Percentiles rank a stretch among this genome's conserved stretches.
Evolutionary conservation across 1,140 invertebrate species (phyloP).

Genomic region (Cataglyphis hispanica): DNA sequence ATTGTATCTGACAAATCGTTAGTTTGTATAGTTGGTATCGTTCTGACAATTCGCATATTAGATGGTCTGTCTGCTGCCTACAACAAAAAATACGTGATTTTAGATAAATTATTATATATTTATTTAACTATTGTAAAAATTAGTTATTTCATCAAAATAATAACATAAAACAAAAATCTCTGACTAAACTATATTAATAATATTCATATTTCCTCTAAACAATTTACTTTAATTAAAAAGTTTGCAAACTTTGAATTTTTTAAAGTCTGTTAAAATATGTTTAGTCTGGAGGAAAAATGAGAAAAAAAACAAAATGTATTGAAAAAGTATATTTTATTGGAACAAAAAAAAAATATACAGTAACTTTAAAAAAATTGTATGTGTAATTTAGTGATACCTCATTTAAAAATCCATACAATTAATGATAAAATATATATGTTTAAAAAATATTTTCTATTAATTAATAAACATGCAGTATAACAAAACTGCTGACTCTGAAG

Average conservation of each 20-base stretch:
- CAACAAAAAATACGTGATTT: constrained; percentile 63
- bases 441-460: constrained; percentile 34
- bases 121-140: background rate
- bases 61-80: constrained; percentile 74
- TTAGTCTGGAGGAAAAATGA: constrained; percentile 60
- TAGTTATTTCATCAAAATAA: background rate
- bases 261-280: background rate
- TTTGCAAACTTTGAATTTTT: background rate
- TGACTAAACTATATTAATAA: no score
- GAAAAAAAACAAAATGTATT: constrained; percentile 69
- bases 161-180: constrained; percentile 30
- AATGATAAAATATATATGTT: constrained; percentile 28
- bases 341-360: constrained; percentile 67
- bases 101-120: background rate
- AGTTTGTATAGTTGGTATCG: constrained; percentile 75
- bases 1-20: constrained; percentile 63
- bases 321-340: constrained; percentile 73
- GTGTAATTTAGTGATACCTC: constrained; percentile 26
- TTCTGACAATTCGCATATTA: constrained; percentile 78
- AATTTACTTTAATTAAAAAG: constrained; percentile 2
- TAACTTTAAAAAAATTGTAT: constrained; percentile 49
- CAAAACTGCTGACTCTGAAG: background rate
- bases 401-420: constrained; percentile 32
- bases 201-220: background rate
- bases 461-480: background rate